Evolutionary conservation across 2,113 vertebrate genomes (phyloP).

Genomic region (Anhinga rufa): DNA sequence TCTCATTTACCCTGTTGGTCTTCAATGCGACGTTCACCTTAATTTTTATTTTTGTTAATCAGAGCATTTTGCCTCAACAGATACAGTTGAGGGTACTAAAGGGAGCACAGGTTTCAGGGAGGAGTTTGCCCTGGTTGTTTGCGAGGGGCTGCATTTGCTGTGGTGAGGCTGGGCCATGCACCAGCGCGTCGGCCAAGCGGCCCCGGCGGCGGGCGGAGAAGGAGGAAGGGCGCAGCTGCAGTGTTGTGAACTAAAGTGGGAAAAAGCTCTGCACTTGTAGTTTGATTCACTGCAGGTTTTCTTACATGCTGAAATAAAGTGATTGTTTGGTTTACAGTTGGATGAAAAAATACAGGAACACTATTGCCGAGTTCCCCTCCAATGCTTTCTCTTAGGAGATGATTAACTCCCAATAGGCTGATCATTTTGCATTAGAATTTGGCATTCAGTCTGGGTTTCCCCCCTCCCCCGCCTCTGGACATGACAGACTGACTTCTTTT

Average conservation of each 20-base stretch:
- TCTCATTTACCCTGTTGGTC: neutral
- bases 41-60: neutral
- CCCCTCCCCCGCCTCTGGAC: fast-evolving
- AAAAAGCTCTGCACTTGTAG: neutral
- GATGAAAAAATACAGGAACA: neutral
- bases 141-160: fast-evolving
- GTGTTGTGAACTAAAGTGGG: neutral
- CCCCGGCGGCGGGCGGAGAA: neutral
- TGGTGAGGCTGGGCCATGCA: neutral
- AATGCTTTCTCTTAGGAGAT: neutral
- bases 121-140: neutral
- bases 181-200: fast-evolving
- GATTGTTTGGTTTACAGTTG: neutral
- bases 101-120: neutral
- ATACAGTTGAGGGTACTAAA: neutral
- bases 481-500: neutral
- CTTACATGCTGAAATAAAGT: neutral
- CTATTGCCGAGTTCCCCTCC: neutral
- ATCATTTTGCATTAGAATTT: neutral
- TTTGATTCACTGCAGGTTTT: neutral
- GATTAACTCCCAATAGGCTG: neutral
- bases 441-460: no score
- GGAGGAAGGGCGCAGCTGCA: neutral
- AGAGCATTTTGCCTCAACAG: neutral
- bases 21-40: neutral